Conservation (phyloP, 2,888 invertebrate species). For the Dorcus hopei region DNA sequence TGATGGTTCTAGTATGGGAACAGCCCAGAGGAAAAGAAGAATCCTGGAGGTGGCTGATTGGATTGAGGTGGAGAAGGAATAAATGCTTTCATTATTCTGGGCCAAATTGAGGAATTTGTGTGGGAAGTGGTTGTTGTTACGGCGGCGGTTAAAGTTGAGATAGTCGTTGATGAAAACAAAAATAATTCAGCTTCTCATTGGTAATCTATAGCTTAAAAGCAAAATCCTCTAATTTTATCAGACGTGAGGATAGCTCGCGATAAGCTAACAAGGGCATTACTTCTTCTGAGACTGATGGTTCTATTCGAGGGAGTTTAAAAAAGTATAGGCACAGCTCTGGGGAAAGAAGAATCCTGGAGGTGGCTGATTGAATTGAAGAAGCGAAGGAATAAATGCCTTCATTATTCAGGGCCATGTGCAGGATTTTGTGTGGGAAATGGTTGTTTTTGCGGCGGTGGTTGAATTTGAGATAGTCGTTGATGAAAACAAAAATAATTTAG, state of each 20-base stretch:
- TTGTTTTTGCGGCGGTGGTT: constrained; percentile 8
- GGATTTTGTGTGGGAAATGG: constrained; percentile 6
- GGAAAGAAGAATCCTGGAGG: constrained; percentile 50
- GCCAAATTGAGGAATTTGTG: constrained; percentile 33
- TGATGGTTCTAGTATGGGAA: constrained; percentile 71
- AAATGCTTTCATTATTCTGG: constrained; percentile 31
- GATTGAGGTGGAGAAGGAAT: constrained; percentile 44
- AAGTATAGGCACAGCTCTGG: constrained; percentile 70
- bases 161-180: no score
- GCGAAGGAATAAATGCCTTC: constrained; percentile 41
- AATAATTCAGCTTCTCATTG: no score
- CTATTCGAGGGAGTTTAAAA: constrained; percentile 58
- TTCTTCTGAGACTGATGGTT: constrained; percentile 48
- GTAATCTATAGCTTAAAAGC: constrained; percentile 62
- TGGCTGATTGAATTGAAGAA: constrained; percentile 43
- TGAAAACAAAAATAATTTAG: no score
- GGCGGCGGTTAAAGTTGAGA: background rate
- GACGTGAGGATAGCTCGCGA: constrained; percentile 39
- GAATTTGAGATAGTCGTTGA: no score
- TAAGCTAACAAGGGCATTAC: constrained; percentile 66
- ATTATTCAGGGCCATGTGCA: background rate
- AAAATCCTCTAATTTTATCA: no score
- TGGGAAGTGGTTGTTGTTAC: constrained; percentile 17
- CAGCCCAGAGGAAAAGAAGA: constrained; percentile 52
- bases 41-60: constrained; percentile 44